Evolutionary conservation across 2,888 invertebrate genomes (phyloP), one percentile per base, ranked within the genome.

Genomic region (Atrina japonica): DNA sequence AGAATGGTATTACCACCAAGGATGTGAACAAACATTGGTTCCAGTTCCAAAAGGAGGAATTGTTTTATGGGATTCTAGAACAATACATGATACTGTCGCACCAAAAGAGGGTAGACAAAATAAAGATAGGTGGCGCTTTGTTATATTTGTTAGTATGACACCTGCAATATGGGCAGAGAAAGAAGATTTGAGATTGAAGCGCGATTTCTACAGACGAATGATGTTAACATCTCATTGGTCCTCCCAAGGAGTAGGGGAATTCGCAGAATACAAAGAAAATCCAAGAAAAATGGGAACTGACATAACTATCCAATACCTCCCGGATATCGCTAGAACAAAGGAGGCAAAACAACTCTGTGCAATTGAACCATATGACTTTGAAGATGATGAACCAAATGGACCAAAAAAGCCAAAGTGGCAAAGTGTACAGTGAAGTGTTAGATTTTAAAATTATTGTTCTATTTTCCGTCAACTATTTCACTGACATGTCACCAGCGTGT

Each of bases 31-130:
- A 5, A 70, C 53, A 11, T 61, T 76, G 55, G 74, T 86, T 18
- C 74, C 84, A 6, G 83, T 83, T 2, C 85, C 85, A 1, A 85
- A 84, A 68, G 86, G 86, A n/a, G 85, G 85, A 25, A 75, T 86
- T 50, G 81, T 85, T 18, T 58, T 86, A 14, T 86, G 86, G 86
- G 86, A 86, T 69, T 86, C 86, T 0, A 59, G 85, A 27, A 67
- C 77, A 0, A 80, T 84, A 7, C 86, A 86, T 49, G 85, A 82
- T 9, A 84, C 83, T 41, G 76, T 75, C 3, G 71, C 73, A 23
- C 84, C 85, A 35, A 56, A 67, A 3, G 11, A 64, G 18, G 76
- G 73, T 9, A 66, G 86, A 7, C 41, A 52, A 21, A 66, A 82
- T 59, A 63, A 77, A 7, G 81, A 73, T 18, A 73, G 83, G 30